A percentile compares a stretch with the other conserved stretches of the same genome.
Conservation (phyloP, 2,113 vertebrate genomes). For the Sinocyclocheilus rhinocerous region DNA sequence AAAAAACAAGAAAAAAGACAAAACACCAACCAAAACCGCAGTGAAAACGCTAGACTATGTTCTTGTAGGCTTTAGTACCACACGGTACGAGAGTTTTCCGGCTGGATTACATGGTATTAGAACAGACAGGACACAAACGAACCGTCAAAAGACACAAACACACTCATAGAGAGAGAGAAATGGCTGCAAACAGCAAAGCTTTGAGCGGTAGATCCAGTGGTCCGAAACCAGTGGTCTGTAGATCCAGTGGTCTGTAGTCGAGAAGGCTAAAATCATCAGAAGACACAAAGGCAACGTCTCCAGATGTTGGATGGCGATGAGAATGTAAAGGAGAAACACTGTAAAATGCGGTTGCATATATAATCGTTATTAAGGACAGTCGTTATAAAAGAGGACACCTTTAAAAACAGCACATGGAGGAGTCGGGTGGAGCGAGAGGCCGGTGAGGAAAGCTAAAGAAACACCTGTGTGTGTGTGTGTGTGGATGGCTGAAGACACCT, state of each 20-base stretch:
- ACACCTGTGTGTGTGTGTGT: not conserved
- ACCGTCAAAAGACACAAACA: not conserved
- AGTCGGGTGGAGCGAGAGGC: not conserved
- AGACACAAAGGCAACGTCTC: conserved; percentile 29
- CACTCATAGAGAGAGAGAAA: not conserved
- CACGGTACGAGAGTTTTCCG: not conserved
- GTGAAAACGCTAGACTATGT: not conserved
- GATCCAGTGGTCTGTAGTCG: not conserved
- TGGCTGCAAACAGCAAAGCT: not conserved
- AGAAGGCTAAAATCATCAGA: conserved; percentile 34
- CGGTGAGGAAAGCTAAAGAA: conserved; percentile 31
- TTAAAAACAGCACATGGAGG: conserved; percentile 13
- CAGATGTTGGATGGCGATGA: not conserved
- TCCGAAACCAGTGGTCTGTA: not conserved
- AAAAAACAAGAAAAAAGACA: not conserved
- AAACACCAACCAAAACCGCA: not conserved
- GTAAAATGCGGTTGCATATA: conserved; percentile 72
- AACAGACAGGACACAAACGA: not conserved
- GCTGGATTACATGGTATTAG: not conserved
- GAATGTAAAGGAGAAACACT: conserved; percentile 10
- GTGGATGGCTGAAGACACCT: not conserved
- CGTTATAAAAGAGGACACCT: conserved; percentile 53
- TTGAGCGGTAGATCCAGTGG: not conserved
- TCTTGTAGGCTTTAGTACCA: not conserved
- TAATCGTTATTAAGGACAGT: conserved; percentile 69